Base-by-base conservation (phyloP, 2,113 vertebrate species). In the Bothrops jararaca region DNA sequence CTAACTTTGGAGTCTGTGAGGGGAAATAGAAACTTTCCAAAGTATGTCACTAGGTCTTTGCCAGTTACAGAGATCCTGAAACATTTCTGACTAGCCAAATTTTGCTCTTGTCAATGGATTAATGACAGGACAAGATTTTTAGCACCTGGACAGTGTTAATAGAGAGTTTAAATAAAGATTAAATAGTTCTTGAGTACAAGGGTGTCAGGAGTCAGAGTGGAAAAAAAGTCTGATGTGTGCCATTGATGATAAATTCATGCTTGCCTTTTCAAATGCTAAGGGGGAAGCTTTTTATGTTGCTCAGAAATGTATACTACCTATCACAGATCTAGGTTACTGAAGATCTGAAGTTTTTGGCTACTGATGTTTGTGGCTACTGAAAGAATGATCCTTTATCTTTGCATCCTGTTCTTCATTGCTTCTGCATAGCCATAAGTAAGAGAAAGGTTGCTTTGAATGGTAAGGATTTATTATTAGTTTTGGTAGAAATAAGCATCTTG, bases 101-200 rank as follows among this genome's bases (percentile, higher is more conserved):
- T 12, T 53, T 94, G 93, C 92, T 93, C 87, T 91, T 90, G 88
- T 93, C 95, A 93, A 54, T 88, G 94, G 96, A 90, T 93, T 94
- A 85, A 94, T 39, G 50, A 95, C 92, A 92, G 89, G 95, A 64
- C 42, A 92, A 91, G 93, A 93, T 86, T n/a, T 52, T 52, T 91
- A 95, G 93, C 93, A 91, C 57, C 92, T 58, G 93, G 91, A 90
- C 93, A 95, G 58, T 95, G 96, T 96, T 96, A 94, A 94, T 93
- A 96, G 92, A 91, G 94, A 56, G 87, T 91, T 92, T 90, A 87
- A 58, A 29, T 50, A n/a, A 54, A 64, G 42, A 45, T 22, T 12
- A 69, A 69, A 69, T 39, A 0, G 23, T 45, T 34, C 24, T 11
- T 29, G 48, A 88, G 13, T 88, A 22, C 45, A 90, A 74, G 20